A percentile compares a stretch with the other conserved stretches of the same genome.
phyloP scores from a whole-genome alignment of 2,797 vertebrate genomes.

The Channallabes apus region DNA sequence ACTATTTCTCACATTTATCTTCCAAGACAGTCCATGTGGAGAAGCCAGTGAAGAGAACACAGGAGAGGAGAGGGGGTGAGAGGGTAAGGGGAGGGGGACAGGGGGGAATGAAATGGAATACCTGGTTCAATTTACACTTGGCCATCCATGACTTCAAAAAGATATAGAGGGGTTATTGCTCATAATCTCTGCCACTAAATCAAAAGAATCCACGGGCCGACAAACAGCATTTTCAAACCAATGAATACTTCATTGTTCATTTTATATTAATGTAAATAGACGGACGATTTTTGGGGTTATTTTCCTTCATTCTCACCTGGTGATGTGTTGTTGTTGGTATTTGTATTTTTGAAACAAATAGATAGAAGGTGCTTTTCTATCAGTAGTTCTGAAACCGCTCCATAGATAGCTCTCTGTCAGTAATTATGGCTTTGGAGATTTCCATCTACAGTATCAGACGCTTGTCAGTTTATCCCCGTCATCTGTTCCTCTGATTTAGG shows the following conservation, averaged over 20 bases:
- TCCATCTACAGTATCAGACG: constrained; percentile 45
- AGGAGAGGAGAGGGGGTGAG: background rate
- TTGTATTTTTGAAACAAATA: background rate
- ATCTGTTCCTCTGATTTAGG: background rate
- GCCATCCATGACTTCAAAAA: constrained; percentile 66
- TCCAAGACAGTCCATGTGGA: constrained; percentile 35
- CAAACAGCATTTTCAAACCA: constrained; percentile 65
- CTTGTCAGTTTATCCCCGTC: constrained; percentile 26
- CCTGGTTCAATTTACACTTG: constrained; percentile 68
- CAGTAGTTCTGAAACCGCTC: background rate
- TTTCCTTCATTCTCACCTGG: background rate
- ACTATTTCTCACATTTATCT: constrained; percentile 50
- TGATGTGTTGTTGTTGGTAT: background rate
- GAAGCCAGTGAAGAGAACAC: constrained; percentile 27
- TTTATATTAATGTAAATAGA: constrained; percentile 47
- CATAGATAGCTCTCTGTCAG: constrained; percentile 35
- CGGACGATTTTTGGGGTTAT: background rate
- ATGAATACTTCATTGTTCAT: constrained; percentile 47
- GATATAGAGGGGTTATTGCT: constrained; percentile 67
- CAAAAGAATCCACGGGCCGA: constrained; percentile 52
- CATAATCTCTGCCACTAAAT: constrained; percentile 66
- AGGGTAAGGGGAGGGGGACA: background rate
- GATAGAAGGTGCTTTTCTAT: background rate
- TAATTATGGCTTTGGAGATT: constrained; percentile 50
- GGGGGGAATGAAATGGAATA: constrained; percentile 35